Evolutionary conservation across 2,797 vertebrate species (phyloP).

Genomic region (Rhyacichthys aspro): DNA sequence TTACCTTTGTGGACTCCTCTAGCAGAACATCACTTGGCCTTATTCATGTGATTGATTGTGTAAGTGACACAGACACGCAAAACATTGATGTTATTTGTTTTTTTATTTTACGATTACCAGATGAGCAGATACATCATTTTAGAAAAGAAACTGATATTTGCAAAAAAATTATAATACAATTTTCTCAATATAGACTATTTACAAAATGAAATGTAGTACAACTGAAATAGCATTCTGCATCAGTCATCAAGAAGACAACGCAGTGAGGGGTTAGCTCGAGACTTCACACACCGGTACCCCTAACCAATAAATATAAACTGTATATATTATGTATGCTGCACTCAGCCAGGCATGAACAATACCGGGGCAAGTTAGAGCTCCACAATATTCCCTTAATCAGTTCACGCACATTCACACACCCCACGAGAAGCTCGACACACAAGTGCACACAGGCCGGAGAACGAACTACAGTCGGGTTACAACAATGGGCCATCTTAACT

Average conservation of each 20-base stretch:
- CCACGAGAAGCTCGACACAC: conserved; percentile 73
- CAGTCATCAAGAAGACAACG: conserved; percentile 64
- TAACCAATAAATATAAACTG: conserved; percentile 83
- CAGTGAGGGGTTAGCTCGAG: conserved; percentile 48
- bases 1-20: conserved; percentile 4
- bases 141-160: conserved; percentile 82
- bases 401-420: conserved; percentile 38
- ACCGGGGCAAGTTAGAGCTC: conserved; percentile 72
- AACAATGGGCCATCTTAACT: conserved; percentile 68
- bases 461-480: conserved; percentile 75
- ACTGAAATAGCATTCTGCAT: conserved; percentile 71
- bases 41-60: neutral
- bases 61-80: conserved; percentile 37
- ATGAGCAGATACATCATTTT: conserved; percentile 85
- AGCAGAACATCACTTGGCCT: neutral
- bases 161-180: conserved; percentile 84
- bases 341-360: conserved; percentile 71
- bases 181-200: conserved; percentile 83
- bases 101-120: conserved; percentile 85
- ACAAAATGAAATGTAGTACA: conserved; percentile 78
- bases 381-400: conserved; percentile 71
- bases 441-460: conserved; percentile 71
- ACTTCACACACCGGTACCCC: conserved; percentile 58
- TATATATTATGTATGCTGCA: conserved; percentile 79
- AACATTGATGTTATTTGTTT: conserved; percentile 44